Percentiles rank a stretch among this genome's conserved stretches.
phyloP scores from a whole-genome alignment of 53 echinoderm and acorn worm genomes.

The Paracentrotus lividus region DNA sequence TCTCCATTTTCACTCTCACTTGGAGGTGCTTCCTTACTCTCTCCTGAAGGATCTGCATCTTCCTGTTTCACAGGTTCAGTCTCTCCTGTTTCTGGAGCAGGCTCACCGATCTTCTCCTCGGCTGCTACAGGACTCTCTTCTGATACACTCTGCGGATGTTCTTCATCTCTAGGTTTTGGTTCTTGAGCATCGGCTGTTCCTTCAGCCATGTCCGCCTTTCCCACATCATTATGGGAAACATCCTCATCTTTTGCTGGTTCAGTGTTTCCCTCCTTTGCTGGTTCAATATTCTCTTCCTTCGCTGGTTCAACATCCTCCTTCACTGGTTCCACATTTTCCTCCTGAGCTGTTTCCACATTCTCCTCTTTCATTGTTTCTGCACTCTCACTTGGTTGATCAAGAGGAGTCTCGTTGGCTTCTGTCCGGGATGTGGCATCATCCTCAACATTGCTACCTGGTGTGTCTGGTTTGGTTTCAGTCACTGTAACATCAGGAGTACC shows the following conservation, averaged over 20 bases:
- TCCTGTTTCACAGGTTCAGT: slow-evolving; percentile 26
- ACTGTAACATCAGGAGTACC: slow-evolving; percentile 55
- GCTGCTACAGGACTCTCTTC: background rate
- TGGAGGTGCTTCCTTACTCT: background rate
- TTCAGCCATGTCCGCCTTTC: background rate
- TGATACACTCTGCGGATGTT: background rate
- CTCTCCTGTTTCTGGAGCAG: slow-evolving; percentile 17
- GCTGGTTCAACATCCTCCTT: background rate
- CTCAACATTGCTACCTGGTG: background rate
- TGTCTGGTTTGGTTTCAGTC: slow-evolving; percentile 55
- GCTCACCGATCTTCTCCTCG: slow-evolving; percentile 7
- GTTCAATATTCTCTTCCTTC: background rate
- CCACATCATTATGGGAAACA: background rate
- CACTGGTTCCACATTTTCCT: no score
- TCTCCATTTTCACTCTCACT: background rate
- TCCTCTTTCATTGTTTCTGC: background rate
- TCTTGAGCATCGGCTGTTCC: background rate
- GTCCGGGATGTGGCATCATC: background rate
- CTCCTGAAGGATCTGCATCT: background rate
- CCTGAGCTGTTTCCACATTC: no score
- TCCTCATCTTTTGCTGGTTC: slow-evolving; percentile 8
- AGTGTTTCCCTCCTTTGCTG: background rate
- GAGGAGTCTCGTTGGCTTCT: slow-evolving; percentile 22
- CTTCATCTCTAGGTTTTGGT: background rate
- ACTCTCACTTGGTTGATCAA: background rate